Percentiles rank a stretch among this genome's conserved stretches.
Conservation (phyloP, 1,140 invertebrate species). For the Dreissena rostriformis region DNA sequence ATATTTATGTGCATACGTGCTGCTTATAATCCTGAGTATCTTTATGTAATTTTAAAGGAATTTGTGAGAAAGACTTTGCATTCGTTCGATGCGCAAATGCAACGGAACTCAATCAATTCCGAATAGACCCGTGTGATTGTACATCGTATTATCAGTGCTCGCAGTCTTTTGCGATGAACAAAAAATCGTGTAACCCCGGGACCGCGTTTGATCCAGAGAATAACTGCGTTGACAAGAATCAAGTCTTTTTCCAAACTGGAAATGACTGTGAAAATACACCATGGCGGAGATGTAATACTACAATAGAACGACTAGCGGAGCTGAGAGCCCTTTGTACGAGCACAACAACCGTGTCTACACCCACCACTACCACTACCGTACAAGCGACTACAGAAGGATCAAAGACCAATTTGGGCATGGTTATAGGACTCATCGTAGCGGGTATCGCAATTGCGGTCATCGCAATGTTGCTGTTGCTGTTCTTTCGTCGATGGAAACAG, state of each 20-base stretch:
- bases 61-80: slow-evolving; percentile 8
- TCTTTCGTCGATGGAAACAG: neutral
- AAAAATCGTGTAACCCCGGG: neutral
- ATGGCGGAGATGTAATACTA: slow-evolving; percentile 19
- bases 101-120: neutral
- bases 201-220: slow-evolving; percentile 2
- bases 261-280: neutral
- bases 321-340: slow-evolving; percentile 12
- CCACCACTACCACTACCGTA: neutral
- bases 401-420: neutral
- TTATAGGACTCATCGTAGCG: neutral
- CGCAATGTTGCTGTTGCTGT: slow-evolving; percentile 1
- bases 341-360: neutral
- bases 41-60: neutral
- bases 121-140: slow-evolving; percentile 19
- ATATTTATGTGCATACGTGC: neutral
- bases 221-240: neutral
- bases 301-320: slow-evolving; percentile 6
- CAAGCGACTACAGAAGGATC: neutral
- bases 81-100: neutral
- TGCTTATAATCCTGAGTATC: neutral
- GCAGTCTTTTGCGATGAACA: neutral
- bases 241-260: neutral
- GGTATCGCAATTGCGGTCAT: neutral
- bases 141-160: slow-evolving; percentile 4